Evolutionary conservation across 2,113 vertebrate species (phyloP).

Genomic region (Tupaia chinensis): DNA sequence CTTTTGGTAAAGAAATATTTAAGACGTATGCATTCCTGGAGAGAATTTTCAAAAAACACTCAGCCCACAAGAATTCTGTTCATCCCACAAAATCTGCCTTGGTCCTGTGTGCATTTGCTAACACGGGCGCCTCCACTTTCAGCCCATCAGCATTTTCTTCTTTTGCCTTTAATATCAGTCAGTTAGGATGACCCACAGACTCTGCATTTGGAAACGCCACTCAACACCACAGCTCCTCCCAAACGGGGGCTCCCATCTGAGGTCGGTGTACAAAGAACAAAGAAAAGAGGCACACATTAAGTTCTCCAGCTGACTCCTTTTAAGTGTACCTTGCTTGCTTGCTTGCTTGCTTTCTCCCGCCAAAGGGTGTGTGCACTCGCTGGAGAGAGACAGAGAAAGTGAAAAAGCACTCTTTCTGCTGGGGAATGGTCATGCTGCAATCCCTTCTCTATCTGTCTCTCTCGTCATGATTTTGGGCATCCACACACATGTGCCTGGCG

Average conservation of each 20-base stretch:
- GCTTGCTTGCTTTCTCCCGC: no score
- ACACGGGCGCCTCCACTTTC: slow-evolving; percentile 15
- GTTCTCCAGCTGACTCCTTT: neutral
- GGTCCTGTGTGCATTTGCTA: slow-evolving; percentile 18
- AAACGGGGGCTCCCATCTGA: neutral
- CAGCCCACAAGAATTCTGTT: slow-evolving; percentile 78
- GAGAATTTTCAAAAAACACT: slow-evolving; percentile 74
- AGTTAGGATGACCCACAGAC: neutral
- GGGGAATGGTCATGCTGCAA: no score
- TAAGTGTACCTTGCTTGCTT: neutral
- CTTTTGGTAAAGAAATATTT: slow-evolving; percentile 75
- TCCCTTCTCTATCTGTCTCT: no score
- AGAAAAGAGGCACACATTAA: neutral
- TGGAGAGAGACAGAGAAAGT: no score
- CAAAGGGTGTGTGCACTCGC: no score
- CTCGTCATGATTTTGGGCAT: no score
- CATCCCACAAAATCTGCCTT: slow-evolving; percentile 64
- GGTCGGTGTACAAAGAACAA: neutral
- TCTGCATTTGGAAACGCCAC: neutral
- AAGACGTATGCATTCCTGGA: slow-evolving; percentile 73
- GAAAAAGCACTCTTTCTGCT: no score
- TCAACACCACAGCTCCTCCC: neutral
- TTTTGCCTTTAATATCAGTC: neutral
- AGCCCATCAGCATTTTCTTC: slow-evolving; percentile 46
- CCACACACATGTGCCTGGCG: no score